Base-by-base conservation (phyloP, 1,140 invertebrate species). In the Cydia fagiglandana region DNA sequence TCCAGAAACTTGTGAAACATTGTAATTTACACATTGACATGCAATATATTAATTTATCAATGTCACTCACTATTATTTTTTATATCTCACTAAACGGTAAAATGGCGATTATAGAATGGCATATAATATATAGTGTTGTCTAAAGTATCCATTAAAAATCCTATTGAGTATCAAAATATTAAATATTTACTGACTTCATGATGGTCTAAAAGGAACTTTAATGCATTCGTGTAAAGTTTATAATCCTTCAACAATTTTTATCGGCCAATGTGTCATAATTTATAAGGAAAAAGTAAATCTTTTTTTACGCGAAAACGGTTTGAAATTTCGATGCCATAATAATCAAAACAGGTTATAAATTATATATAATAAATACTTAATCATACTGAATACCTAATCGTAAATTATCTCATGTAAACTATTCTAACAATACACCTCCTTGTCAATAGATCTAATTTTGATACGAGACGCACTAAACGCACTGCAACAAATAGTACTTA, bases 11-110 rank as follows among this genome's bases (percentile, higher is more conserved):
- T 70, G 30, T 38, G 4, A 41, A 70, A 74, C 73, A 30, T 53
- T 74, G 73, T 74, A 50, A 73, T 73, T 74, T 74, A 74, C 50
- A 74, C 45, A 56, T 34, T 74, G 50, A 74, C 73, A 56, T 74
- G 50, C 66, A 75, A 53, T 53, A 75, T 75, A 61, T 61, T 75
- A 61, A 75, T 75, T 75, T 47, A 75, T 53, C 50, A 41, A 38
- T 61, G 50, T 75, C 34, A 30, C 53, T 53, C n/a, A 41, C 41
- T 61, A n/a, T 53, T 74, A 61, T 75, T 75, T 38, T 38, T 38
- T 64, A 75, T 7, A 53, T 61, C 28, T 41, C 45, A 74, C 17
- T 53, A 64, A 41, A 70, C 15, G 24, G 30, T 38, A 53, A 53
- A n/a, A 61, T 61, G 20, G 20, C 56, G 10, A 53, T 17, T 50